These are phyloP conservation scores for Sander lucioperca DNA, from an alignment of 2,113 vertebrate species.

Conservation along the genomic window DNA sequence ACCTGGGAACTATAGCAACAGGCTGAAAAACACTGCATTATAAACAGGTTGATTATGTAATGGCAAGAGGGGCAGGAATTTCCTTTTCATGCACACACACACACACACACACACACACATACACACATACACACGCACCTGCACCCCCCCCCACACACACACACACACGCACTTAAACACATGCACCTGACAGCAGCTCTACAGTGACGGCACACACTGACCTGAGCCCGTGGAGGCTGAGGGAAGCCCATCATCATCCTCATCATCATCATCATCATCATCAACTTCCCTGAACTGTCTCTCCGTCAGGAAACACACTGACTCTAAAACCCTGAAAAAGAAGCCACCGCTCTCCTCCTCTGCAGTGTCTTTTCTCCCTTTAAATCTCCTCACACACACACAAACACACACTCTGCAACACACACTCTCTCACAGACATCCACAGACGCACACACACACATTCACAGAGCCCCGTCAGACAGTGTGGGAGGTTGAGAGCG, in stretches of 20 bases:
- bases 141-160: constrained; percentile 29
- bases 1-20: neutral
- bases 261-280: constrained; percentile 16
- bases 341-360: neutral
- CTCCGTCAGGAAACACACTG: neutral
- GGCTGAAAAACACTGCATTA: constrained; percentile 1
- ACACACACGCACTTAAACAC: constrained; percentile 43
- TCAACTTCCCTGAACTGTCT: neutral
- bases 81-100: neutral
- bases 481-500: constrained; percentile 1
- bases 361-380: constrained; percentile 2
- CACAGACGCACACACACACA: neutral
- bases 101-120: neutral
- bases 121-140: constrained; percentile 12
- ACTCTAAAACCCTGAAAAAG: neutral
- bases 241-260: constrained; percentile 19
- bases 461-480: neutral
- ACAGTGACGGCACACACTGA: constrained; percentile 46
- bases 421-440: neutral
- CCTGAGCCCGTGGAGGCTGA: constrained; percentile 51
- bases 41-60: constrained; percentile 24
- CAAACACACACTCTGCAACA: neutral
- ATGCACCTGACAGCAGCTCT: neutral
- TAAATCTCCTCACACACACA: constrained; percentile 17
- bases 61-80: constrained; percentile 10